Evolutionary conservation across 2,797 vertebrate species (phyloP).

Genomic region (Mycteria americana): DNA sequence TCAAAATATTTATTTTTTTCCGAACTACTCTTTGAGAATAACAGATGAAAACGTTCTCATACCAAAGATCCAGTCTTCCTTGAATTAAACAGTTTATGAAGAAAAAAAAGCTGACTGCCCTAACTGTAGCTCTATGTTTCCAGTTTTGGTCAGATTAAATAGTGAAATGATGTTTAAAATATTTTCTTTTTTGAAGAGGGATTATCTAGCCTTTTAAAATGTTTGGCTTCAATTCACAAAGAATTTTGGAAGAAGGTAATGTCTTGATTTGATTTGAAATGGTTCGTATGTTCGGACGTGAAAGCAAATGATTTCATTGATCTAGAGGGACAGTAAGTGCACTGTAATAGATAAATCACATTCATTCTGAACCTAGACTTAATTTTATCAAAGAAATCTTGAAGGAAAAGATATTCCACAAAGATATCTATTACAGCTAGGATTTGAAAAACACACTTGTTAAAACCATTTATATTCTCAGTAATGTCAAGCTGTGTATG

Average conservation of each 20-base stretch:
- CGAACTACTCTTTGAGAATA: neutral
- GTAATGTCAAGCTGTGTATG: neutral
- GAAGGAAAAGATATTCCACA: neutral
- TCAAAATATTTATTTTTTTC: neutral
- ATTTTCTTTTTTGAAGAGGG: neutral
- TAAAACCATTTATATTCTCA: neutral
- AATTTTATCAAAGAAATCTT: conserved; percentile 20
- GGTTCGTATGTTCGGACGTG: fast-evolving
- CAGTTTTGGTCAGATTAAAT: neutral
- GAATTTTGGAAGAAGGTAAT: neutral
- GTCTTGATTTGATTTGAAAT: neutral
- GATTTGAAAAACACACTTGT: neutral
- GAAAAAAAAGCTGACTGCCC: neutral
- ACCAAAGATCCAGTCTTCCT: neutral
- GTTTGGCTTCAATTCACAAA: neutral
- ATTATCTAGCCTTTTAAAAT: neutral
- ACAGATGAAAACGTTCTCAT: neutral
- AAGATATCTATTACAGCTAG: neutral
- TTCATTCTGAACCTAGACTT: neutral
- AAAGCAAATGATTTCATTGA: neutral
- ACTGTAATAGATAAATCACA: neutral
- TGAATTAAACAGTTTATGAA: neutral
- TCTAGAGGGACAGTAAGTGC: neutral
- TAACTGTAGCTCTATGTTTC: neutral
- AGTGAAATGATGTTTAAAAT: neutral